Base-by-base conservation (phyloP, 2,888 invertebrate genomes). In the Pammene aurita region DNA sequence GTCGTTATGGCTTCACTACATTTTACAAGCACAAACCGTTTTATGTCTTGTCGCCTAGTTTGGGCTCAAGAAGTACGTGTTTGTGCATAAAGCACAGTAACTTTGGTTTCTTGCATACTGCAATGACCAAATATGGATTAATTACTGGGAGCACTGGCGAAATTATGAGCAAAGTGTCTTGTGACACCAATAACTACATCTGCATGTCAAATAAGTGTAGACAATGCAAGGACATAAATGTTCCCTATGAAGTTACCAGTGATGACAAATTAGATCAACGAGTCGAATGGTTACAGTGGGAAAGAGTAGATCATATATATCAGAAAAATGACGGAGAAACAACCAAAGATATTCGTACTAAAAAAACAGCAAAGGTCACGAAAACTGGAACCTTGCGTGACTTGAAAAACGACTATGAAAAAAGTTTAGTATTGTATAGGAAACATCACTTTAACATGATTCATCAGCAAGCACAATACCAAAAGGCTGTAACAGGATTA, bases 11-110 rank as follows among this genome's bases (percentile, higher is more conserved):
- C 6, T 72, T 74, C 44, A 61, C 73, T 0, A 74, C 73, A 18
- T 75, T 76, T 61, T 72, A 55, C 38, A 72, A 66, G 26, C 62
- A 72, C 26, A 74, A 75, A 63, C 74, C 72, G 13, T 75, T 74
- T 67, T 74, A 54, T 66, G 67, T 73, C 0, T 7, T 74, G 9
- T 52, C 71, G 5, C 75, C 72, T 41, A 44, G 16, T 26, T 0
- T 67, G 9, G 16, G 42, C 11, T 54, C 35, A 14, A 71, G 70
- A 70, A 71, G 73, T 60, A 75, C 73, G 55, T 73, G 62, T 41
- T 16, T 65, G 16, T 60, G 72, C 70, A 35, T 46, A 2, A 70
- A 75, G 72, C 74, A 74, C 67, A 38, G 42, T 18, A 72, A 72
- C 14, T 34, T 66, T 7, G 66, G 63, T 16, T 50, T 70, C 16